A percentile compares a stretch with the other conserved stretches of the same genome.
Evolutionary conservation across 2,797 vertebrate genomes (phyloP).

Genomic region (Dipus sagitta): DNA sequence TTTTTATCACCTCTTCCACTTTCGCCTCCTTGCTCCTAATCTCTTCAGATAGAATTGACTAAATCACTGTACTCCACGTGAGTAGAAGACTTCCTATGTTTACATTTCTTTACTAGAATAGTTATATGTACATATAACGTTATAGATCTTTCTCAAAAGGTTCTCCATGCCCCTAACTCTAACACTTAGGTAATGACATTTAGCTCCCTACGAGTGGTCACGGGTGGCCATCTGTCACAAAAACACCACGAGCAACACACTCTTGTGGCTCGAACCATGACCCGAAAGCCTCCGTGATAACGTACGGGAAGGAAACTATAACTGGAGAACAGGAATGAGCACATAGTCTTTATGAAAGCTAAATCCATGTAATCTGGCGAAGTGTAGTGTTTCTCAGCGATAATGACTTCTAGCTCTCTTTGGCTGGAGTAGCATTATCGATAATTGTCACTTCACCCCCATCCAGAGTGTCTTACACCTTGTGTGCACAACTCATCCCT

Average conservation of each 20-base stretch:
- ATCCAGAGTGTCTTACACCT: neutral
- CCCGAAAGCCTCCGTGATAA: conserved; percentile 6
- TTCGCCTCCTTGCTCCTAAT: neutral
- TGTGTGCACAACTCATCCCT: neutral
- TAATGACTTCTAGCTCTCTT: neutral
- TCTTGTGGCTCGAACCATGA: neutral
- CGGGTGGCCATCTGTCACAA: neutral
- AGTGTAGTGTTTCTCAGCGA: neutral
- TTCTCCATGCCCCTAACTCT: neutral
- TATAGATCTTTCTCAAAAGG: conserved; percentile 6
- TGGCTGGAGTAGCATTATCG: neutral
- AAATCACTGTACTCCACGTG: neutral
- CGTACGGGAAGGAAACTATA: neutral
- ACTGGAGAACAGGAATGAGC: neutral
- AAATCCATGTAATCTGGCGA: neutral
- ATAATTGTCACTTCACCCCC: neutral
- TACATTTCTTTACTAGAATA: conserved; percentile 39
- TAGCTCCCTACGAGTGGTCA: neutral
- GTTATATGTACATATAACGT: neutral
- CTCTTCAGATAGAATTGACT: neutral
- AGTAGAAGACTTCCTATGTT: neutral
- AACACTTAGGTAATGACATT: neutral
- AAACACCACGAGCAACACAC: neutral
- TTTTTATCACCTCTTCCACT: neutral
- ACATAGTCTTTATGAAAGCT: neutral